Evolutionary conservation across 2,888 invertebrate species (phyloP).

Genomic region (Smittia aterrima): DNA sequence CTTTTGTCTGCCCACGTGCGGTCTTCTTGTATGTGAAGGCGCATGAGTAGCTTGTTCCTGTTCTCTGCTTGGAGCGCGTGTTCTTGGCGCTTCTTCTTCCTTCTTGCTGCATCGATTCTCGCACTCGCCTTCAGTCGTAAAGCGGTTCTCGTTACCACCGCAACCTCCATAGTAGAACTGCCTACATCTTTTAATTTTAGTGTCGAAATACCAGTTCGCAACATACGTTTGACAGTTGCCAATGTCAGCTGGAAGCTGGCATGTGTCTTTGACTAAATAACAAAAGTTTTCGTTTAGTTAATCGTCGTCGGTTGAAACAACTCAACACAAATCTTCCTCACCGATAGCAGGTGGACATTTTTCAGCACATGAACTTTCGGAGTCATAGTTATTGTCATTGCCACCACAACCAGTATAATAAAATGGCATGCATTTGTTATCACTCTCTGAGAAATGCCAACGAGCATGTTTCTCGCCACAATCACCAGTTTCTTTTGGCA

Average conservation of each 20-base stretch:
- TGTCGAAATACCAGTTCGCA: slow-evolving; percentile 80
- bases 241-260: slow-evolving; percentile 70
- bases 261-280: slow-evolving; percentile 62
- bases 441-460: slow-evolving; percentile 82
- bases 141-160: slow-evolving; percentile 88
- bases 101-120: slow-evolving; percentile 61
- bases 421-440: slow-evolving; percentile 88
- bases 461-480: slow-evolving; percentile 72
- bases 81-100: slow-evolving; percentile 52
- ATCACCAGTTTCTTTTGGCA: slow-evolving; percentile 71
- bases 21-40: slow-evolving; percentile 35
- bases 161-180: slow-evolving; percentile 90
- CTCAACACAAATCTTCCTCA: slow-evolving; percentile 55
- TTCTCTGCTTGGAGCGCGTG: slow-evolving; percentile 43
- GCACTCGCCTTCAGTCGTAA: slow-evolving; percentile 66
- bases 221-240: slow-evolving; percentile 77
- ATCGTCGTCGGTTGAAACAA: slow-evolving; percentile 45
- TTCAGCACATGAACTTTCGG: slow-evolving; percentile 69
- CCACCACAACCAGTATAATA: slow-evolving; percentile 91
- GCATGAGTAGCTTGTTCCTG: neutral
- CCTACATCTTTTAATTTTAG: slow-evolving; percentile 67
- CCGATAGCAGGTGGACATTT: slow-evolving; percentile 77
- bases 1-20: slow-evolving; percentile 49
- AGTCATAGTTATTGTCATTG: slow-evolving; percentile 81
- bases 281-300: slow-evolving; percentile 18